These are phyloP conservation scores for Cryptus viduatorius DNA, from an alignment of 2,888 invertebrate genomes.

Conservation along the genomic window DNA sequence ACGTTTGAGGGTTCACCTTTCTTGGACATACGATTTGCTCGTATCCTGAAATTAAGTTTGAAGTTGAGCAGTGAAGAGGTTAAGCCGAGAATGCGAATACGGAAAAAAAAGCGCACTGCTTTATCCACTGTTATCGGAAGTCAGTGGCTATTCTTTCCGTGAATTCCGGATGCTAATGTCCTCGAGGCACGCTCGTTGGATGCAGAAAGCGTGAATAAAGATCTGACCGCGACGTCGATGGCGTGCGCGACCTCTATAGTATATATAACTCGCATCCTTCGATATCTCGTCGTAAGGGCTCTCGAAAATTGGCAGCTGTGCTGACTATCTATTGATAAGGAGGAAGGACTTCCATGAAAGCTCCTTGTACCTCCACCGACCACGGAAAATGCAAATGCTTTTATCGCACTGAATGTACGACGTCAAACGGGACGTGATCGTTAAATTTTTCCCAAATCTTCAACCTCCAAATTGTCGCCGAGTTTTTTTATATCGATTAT, in stretches of 20 bases:
- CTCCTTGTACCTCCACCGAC: background rate
- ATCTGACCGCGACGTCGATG: conserved; percentile 21
- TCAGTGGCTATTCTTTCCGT: background rate
- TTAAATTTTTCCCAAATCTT: too few species aligned
- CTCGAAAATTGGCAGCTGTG: conserved; percentile 23
- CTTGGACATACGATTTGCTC: background rate
- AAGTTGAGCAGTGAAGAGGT: background rate
- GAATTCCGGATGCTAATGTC: conserved; percentile 3
- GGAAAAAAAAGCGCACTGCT: background rate
- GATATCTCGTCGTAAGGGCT: conserved; percentile 7
- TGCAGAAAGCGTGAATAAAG: conserved; percentile 25
- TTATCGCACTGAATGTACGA: conserved; percentile 1
- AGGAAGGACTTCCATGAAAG: background rate
- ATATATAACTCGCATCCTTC: conserved; percentile 16
- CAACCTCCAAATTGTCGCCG: too few species aligned
- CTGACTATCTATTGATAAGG: conserved; percentile 21
- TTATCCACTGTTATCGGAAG: conserved; percentile 2
- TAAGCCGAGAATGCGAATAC: background rate
- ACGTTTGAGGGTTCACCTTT: background rate
- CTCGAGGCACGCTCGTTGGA: conserved; percentile 24
- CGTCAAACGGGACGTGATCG: too few species aligned
- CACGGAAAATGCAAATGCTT: conserved; percentile 2
- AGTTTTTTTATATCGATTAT: too few species aligned
- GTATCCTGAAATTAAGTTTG: conserved; percentile 15
- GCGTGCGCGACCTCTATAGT: background rate